Evolutionary conservation across 2,797 vertebrate genomes (phyloP), one percentile per base, ranked within the genome.

Genomic region (Parambassis ranga): DNA sequence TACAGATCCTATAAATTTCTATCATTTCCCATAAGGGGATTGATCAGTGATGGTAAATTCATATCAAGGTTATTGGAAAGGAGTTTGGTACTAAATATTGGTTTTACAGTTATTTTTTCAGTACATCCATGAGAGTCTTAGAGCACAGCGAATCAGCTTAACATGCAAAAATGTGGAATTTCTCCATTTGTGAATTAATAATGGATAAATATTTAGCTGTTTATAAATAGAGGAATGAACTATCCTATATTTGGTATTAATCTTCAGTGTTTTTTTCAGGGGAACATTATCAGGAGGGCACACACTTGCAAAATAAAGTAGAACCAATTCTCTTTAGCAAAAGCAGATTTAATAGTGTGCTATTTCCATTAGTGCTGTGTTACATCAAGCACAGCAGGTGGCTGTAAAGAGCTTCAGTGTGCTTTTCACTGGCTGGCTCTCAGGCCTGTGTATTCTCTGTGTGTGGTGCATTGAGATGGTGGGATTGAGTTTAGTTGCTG

Each of bases 361-460:
- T 3, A 15, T 50, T 32, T 41, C 16, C 32, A 23, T 39, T 32
- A 18, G 11, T 27, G 87, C 56, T 81, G 76, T 89, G 6, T 58
- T 79, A 35, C 71, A 46, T 35, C 2, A n/a, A 49, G 77, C 83
- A 79, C 90, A 92, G 87, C 87, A 92, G 90, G 88, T 81, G 90
- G 89, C 90, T 90, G 75, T 83, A 83, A 79, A 90, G 90, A 85
- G 89, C 90, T 88, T 82, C 68, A 38, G 49, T 69, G 61, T 42
- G 65, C 37, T 56, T 36, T 7, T 1, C 44, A 7, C 20, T 2
- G 63, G 42, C 57, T 58, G 62, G 62, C 50, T 71, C 39, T 43
- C 56, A 33, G 76, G 71, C 51, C 49, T 63, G 55, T 62, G 61
- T 56, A 53, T 46, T 37, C 39, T 48, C 35, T 59, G 74, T 67